Evolutionary conservation across 1,140 invertebrate genomes (phyloP).

Genomic region (Agraylea sexmaculata): DNA sequence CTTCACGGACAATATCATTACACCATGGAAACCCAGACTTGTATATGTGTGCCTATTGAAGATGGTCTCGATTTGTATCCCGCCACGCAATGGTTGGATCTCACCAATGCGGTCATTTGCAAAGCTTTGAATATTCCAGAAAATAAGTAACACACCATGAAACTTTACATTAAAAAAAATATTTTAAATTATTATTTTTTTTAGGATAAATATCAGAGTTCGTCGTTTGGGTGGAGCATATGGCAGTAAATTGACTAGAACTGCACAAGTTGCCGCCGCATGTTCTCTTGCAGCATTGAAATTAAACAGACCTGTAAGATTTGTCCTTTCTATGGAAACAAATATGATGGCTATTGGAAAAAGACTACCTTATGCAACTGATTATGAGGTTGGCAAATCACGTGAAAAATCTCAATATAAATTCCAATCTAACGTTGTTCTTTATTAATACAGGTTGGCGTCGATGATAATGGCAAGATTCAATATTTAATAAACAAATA

Average conservation of each 20-base stretch:
- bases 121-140: conserved; percentile 36
- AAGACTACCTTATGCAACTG: conserved; percentile 38
- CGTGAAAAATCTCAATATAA: not conserved
- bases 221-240: conserved; percentile 61
- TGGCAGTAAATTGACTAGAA: conserved; percentile 52
- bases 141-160: conserved; percentile 33
- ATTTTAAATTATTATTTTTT: conserved; percentile 13
- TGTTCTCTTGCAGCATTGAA: conserved; percentile 50
- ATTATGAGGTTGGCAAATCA: conserved; percentile 32
- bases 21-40: conserved; percentile 56
- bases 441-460: conserved; percentile 34
- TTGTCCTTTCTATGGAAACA: conserved; percentile 51
- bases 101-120: conserved; percentile 47
- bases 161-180: too few relatives aligned
- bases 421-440: not conserved
- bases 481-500: conserved; percentile 48
- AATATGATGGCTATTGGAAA: conserved; percentile 55
- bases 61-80: conserved; percentile 47
- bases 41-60: conserved; percentile 45
- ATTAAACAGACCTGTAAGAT: conserved; percentile 49
- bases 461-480: conserved; percentile 52
- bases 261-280: conserved; percentile 40
- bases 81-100: conserved; percentile 56
- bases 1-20: conserved; percentile 48
- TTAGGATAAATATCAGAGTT: conserved; percentile 50